These are phyloP conservation scores for Pardosa pseudoannulata DNA, from an alignment of 2,888 invertebrate species.

Conservation along the genomic window DNA sequence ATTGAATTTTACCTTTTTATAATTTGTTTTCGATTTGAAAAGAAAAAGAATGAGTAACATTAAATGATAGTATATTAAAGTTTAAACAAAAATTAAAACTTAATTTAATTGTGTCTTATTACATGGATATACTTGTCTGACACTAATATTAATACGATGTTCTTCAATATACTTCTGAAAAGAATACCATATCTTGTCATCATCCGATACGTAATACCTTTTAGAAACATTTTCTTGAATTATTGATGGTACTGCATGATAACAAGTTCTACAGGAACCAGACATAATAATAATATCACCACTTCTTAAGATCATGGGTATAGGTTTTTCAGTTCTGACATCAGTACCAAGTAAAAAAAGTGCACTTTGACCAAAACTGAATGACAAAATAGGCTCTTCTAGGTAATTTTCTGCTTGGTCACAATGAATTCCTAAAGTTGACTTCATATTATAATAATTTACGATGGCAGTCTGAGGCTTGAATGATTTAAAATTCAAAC, in stretches of 20 bases:
- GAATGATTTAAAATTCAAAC: constrained; percentile 53
- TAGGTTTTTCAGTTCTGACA: constrained; percentile 82
- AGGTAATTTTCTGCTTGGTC: constrained; percentile 94
- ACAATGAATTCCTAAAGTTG: constrained; percentile 93
- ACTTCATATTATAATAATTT: constrained; percentile 96
- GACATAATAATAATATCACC: constrained; percentile 96
- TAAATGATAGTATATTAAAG: too few relatives aligned
- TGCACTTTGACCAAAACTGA: constrained; percentile 95
- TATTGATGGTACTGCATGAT: constrained; percentile 96
- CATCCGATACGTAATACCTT: constrained; percentile 77
- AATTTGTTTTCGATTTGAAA: too few relatives aligned
- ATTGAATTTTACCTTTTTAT: too few relatives aligned
- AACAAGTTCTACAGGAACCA: constrained; percentile 87
- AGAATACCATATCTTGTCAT: constrained; percentile 76
- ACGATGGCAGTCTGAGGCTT: constrained; percentile 91
- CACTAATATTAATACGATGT: constrained; percentile 94
- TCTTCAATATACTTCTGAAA: constrained; percentile 83
- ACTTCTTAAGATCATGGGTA: constrained; percentile 85
- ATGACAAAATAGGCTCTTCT: constrained; percentile 91
- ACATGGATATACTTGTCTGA: constrained; percentile 85
- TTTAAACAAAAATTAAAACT: too few relatives aligned
- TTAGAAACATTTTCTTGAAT: constrained; percentile 80
- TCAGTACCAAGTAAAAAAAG: constrained; percentile 94
- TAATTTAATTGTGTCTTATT: neutral
- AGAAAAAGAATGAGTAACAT: too few relatives aligned